phyloP scores from a whole-genome alignment of 2,797 vertebrate genomes.

The Anomalospiza imberbis region DNA sequence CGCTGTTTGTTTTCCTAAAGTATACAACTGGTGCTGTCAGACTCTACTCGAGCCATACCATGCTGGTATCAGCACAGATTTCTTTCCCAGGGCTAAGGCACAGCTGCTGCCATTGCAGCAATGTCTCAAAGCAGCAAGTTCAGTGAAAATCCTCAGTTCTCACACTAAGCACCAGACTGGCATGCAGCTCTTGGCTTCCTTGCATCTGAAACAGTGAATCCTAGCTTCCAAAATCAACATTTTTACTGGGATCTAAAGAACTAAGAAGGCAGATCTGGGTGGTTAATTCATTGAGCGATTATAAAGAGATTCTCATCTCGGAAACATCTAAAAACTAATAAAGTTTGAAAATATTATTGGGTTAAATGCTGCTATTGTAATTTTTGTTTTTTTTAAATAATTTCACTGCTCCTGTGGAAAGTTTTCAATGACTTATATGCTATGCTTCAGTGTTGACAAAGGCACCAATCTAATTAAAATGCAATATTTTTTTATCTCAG shows the following conservation, averaged over 20 bases:
- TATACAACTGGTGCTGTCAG: neutral
- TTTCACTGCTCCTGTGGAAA: neutral
- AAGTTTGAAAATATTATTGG: neutral
- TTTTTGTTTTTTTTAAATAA: neutral
- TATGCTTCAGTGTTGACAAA: slow-evolving; percentile 5
- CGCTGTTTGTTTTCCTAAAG: slow-evolving; percentile 15
- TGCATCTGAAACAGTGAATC: accelerated
- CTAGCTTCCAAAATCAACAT: neutral
- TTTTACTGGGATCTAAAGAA: neutral
- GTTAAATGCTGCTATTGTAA: neutral
- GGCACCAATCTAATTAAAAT: slow-evolving; percentile 26
- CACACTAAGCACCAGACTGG: neutral
- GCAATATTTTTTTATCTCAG: neutral
- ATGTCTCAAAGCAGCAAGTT: neutral
- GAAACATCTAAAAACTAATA: neutral
- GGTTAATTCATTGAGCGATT: neutral
- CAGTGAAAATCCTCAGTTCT: neutral
- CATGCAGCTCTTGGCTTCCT: neutral
- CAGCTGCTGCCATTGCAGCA: neutral
- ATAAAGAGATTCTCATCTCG: neutral
- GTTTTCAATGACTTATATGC: neutral
- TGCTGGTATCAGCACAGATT: neutral
- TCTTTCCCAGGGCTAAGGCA: slow-evolving; percentile 4
- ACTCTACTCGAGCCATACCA: neutral
- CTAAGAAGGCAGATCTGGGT: neutral